Evolutionary conservation across 2,888 invertebrate species (phyloP).

Genomic region (Andrena praecox): DNA sequence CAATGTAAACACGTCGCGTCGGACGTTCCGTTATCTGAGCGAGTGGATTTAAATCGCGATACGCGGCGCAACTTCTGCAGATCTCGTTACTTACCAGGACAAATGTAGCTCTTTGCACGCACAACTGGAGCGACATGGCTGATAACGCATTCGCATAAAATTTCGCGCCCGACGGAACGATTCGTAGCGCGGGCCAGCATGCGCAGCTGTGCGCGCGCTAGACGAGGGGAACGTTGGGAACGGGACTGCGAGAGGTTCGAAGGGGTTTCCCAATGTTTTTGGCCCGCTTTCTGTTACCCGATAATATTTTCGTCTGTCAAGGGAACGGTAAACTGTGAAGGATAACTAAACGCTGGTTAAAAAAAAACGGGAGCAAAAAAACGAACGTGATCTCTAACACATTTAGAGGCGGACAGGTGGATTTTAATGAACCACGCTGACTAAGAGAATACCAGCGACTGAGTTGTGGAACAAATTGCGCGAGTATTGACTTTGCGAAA

Average conservation of each 20-base stretch:
- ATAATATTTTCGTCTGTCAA: neutral
- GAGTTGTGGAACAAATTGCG: conserved; percentile 34
- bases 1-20: neutral
- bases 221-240: neutral
- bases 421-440: conserved; percentile 43
- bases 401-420: conserved; percentile 47
- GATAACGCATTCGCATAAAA: conserved; percentile 39
- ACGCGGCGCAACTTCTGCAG: neutral
- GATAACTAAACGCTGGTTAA: conserved; percentile 49
- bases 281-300: neutral
- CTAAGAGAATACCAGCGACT: conserved; percentile 57
- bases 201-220: neutral
- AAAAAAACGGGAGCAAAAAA: conserved; percentile 17
- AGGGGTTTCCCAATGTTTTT: neutral
- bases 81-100: neutral
- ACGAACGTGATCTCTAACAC: conserved; percentile 39
- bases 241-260: neutral
- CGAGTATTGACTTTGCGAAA: conserved; percentile 41
- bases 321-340: conserved; percentile 35
- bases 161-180: conserved; percentile 22
- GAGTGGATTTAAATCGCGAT: neutral
- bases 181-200: conserved; percentile 22
- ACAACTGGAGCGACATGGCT: conserved; percentile 14
- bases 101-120: neutral
- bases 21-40: conserved; percentile 6